Percentiles rank a stretch among this genome's conserved stretches.
These are phyloP conservation scores for Mus musculus DNA, from an alignment of 2,113 vertebrate species.

Conservation along the genomic window DNA sequence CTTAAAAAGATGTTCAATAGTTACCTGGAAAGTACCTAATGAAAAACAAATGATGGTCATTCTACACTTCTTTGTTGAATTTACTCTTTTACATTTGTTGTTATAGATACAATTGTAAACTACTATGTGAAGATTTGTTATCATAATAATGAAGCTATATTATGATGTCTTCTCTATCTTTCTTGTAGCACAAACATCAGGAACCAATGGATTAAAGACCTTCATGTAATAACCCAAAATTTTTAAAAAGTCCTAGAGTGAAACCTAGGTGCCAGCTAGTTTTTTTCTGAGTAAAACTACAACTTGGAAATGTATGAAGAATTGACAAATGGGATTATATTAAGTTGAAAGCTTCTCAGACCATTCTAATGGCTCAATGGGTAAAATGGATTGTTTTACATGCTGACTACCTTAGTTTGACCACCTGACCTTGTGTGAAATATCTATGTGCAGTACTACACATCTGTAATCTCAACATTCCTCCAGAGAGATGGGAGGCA, in stretches of 20 bases:
- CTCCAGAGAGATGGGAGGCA: not conserved
- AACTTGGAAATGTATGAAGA: not conserved
- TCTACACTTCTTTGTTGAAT: not conserved
- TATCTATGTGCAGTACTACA: not conserved
- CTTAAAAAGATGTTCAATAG: not conserved
- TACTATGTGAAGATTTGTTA: not conserved
- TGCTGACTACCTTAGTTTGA: not conserved
- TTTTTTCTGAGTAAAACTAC: not conserved
- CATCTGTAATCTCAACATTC: not conserved
- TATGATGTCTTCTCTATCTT: not conserved
- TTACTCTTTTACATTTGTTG: not conserved
- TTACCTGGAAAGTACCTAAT: not conserved
- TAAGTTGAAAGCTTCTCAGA: not conserved
- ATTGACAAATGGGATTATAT: not conserved
- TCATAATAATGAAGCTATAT: not conserved
- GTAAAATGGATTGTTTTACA: not conserved
- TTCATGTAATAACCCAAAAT: not conserved
- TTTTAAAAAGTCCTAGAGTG: not conserved
- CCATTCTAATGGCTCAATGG: not conserved
- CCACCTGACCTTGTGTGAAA: not conserved
- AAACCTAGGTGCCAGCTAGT: not conserved
- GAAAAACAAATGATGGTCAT: conserved; percentile 14
- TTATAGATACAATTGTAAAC: not conserved
- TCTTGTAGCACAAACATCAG: not conserved
- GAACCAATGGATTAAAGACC: not conserved